Evolutionary conservation across 2,888 invertebrate genomes (phyloP).

Genomic region (Nowickia ferox): DNA sequence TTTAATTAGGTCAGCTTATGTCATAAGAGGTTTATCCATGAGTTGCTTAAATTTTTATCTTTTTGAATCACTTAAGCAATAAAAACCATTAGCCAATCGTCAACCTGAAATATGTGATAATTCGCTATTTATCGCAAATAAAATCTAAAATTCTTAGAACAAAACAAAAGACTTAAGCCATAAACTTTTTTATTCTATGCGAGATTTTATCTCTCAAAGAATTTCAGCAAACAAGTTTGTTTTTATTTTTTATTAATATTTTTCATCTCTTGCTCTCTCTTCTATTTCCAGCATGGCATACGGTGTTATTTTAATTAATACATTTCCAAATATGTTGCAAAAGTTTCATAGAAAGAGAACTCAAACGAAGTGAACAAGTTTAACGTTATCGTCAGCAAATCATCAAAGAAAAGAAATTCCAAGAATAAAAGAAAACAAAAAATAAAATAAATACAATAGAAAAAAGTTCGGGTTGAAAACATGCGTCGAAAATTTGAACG

Average conservation of each 20-base stretch:
- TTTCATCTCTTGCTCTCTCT: constrained; percentile 21
- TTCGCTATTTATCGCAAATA: neutral
- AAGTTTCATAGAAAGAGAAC: constrained; percentile 38
- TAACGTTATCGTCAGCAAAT: constrained; percentile 6
- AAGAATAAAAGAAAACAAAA: neutral
- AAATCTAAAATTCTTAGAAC: constrained; percentile 9
- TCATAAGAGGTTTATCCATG: neutral
- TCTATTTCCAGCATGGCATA: constrained; percentile 55
- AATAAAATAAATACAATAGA: constrained; percentile 21
- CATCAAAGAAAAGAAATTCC: neutral
- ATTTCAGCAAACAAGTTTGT: constrained; percentile 42
- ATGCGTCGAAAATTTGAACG: constrained; percentile 69
- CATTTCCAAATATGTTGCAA: constrained; percentile 47
- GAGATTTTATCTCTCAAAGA: neutral
- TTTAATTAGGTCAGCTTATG: neutral
- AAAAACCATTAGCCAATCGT: neutral
- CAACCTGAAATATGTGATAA: neutral
- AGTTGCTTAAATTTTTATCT: neutral
- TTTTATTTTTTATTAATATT: neutral
- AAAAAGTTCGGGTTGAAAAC: neutral
- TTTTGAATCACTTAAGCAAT: neutral
- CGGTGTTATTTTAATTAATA: constrained; percentile 27
- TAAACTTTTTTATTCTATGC: constrained; percentile 17
- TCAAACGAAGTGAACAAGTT: constrained; percentile 39
- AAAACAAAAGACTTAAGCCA: constrained; percentile 52